Evolutionary conservation across 2,797 vertebrate species (phyloP), one percentile per base, ranked within the genome.

Genomic region (Coracias cyanogaster): DNA sequence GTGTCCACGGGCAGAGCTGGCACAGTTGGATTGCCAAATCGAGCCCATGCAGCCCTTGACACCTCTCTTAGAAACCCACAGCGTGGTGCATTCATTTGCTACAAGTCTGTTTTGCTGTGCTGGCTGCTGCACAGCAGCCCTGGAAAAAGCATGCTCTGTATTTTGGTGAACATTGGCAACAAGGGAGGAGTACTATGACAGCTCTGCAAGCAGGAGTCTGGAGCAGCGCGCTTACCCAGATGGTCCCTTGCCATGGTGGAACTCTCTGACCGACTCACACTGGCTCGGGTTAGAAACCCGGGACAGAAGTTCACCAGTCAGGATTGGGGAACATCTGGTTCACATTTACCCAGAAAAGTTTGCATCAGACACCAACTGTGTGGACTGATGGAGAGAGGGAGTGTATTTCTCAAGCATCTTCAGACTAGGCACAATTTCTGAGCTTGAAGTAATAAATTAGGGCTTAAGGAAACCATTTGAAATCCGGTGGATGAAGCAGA

Each of bases 311-410:
- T 89, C 76, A 77, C 46, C 15, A 78, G 72, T 74, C 37, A 62
- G 46, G 15, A 5, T 2, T 45, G 62, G 18, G 45, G 67, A 85
- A 96, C 96, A 95, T 95, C 93, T 96, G 92, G 78, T 95, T 96
- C 61, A 16, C 67, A 87, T 96, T 95, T 95, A 87, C n/a, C 16
- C 57, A 18, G 83, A 89, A 82, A 51, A 65, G 57, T 89, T 67
- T 95, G 61, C 76, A 69, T 93, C 81, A 94, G 88, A 89, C 80
- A 93, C 43, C 58, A 55, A 70, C 37, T 33, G 33, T 54, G 85
- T n/a, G 46, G 39, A 33, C 41, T 0, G 2, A 43, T 6, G 13
- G 19, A 78, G 52, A 51, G 45, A 74, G 17, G 37, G 78, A 81
- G 74, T 11, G 26, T 48, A 45, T 91, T 94, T 95, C 88, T 89